Percentiles rank a stretch among this genome's conserved stretches.
Evolutionary conservation across 2,113 vertebrate species (phyloP).

Genomic region (Emydocephalus ijimae): DNA sequence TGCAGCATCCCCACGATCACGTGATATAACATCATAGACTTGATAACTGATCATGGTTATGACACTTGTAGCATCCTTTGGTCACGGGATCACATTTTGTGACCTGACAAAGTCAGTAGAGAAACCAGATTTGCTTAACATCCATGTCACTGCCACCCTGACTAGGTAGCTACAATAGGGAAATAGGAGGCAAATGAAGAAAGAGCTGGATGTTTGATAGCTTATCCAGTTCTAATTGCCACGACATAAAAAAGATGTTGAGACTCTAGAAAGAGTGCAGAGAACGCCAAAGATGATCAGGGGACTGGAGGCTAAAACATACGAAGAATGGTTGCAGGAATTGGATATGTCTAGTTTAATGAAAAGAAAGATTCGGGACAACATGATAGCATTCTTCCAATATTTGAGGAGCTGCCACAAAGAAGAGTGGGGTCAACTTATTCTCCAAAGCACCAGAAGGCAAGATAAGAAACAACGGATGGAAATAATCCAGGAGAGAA

Average conservation of each 20-base stretch:
- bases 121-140: neutral
- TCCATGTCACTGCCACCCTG: neutral
- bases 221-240: neutral
- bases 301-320: no score
- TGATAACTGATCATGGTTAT: neutral
- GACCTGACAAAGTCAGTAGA: neutral
- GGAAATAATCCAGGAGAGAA: no score
- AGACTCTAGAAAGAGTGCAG: neutral
- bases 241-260: neutral
- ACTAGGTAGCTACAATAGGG: neutral
- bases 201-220: neutral
- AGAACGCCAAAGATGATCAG: neutral
- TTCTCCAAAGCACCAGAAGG: no score
- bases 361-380: no score
- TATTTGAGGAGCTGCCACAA: no score
- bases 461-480: no score
- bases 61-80: no score
- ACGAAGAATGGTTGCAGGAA: no score
- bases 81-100: accelerated
- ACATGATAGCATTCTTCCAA: no score
- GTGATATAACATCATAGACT: neutral
- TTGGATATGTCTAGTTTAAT: no score
- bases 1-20: neutral
- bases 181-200: neutral
- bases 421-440: no score